A percentile compares a stretch with the other conserved stretches of the same genome.
Conservation (phyloP, 2,888 invertebrate species). For the Drosophila subsilvestris region DNA sequence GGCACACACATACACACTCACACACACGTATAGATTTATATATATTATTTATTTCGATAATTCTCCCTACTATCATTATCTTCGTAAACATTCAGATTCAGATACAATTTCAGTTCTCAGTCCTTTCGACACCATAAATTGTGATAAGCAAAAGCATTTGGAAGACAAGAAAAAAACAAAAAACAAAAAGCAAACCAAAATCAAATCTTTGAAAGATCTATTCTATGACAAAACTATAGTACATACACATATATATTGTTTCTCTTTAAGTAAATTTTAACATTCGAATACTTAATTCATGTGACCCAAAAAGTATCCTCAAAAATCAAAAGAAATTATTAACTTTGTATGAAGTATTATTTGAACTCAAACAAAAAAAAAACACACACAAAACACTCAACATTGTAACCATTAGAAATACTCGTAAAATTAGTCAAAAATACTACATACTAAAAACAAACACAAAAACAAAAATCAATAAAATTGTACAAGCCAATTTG, state of each 20-base stretch:
- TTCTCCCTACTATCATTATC: slow-evolving; percentile 42
- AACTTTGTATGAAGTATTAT: slow-evolving; percentile 22
- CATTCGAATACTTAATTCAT: slow-evolving; percentile 9
- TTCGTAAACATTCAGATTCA: slow-evolving; percentile 41
- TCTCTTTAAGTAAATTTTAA: slow-evolving; percentile 27
- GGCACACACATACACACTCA: slow-evolving; percentile 8
- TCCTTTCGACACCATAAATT: slow-evolving; percentile 43
- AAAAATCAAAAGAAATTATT: slow-evolving; percentile 14
- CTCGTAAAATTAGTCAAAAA: slow-evolving; percentile 12
- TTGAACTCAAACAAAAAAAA: slow-evolving; percentile 28
- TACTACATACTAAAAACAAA: slow-evolving; percentile 21
- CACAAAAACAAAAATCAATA: slow-evolving; percentile 70
- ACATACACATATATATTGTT: slow-evolving; percentile 10
- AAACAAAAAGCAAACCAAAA: slow-evolving; percentile 24
- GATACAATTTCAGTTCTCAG: neutral
- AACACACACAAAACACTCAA: slow-evolving; percentile 11
- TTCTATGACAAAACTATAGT: slow-evolving; percentile 15
- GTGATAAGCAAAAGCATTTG: slow-evolving; percentile 72
- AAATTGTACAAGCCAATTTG: slow-evolving; percentile 83
- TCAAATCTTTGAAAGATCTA: slow-evolving; percentile 43
- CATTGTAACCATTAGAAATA: slow-evolving; percentile 65
- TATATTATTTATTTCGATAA: slow-evolving; percentile 34
- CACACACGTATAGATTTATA: slow-evolving; percentile 38
- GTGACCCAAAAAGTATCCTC: slow-evolving; percentile 18
- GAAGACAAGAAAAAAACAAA: slow-evolving; percentile 22